phyloP scores from a whole-genome alignment of 2,888 invertebrate genomes.

The Flexamia atlantica region DNA sequence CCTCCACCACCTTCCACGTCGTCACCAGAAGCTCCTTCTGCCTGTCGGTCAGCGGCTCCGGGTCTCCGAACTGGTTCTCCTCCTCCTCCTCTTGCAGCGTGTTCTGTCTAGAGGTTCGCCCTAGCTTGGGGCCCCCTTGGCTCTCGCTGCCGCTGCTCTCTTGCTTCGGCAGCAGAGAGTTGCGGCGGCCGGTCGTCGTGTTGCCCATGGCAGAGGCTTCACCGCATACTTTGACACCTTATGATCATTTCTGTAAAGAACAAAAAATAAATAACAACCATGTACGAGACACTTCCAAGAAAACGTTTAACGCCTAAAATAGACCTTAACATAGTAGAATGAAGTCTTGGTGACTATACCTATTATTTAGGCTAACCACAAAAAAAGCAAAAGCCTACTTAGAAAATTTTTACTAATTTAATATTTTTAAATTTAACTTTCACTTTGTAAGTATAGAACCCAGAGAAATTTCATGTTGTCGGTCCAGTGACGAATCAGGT shows the following conservation, averaged over 20 bases:
- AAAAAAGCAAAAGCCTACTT: too few relatives aligned
- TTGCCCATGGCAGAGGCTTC: conserved; percentile 68
- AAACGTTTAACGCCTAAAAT: not conserved
- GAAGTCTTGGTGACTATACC: too few relatives aligned
- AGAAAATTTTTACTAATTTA: too few relatives aligned
- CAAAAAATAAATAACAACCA: not conserved
- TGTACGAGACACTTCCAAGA: too few relatives aligned
- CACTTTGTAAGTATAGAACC: too few relatives aligned
- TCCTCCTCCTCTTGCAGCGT: conserved; percentile 68
- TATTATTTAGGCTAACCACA: too few relatives aligned
- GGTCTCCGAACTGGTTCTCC: not conserved
- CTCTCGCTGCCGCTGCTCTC: conserved; percentile 57
- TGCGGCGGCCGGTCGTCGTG: conserved; percentile 68
- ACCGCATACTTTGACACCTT: conserved; percentile 7
- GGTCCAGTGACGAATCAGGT: too few relatives aligned
- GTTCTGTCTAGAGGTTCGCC: conserved; percentile 68
- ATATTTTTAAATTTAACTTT: too few relatives aligned
- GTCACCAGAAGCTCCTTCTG: conserved; percentile 73
- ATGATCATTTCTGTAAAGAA: not conserved
- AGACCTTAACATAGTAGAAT: too few relatives aligned
- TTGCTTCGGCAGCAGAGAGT: conserved; percentile 70
- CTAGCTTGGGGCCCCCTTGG: conserved; percentile 31
- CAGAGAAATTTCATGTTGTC: too few relatives aligned
- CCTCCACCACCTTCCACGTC: conserved; percentile 74
- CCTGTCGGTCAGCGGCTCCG: conserved; percentile 71